Evolutionary conservation across 2,113 vertebrate species (phyloP).

Genomic region (Urocolius indicus): DNA sequence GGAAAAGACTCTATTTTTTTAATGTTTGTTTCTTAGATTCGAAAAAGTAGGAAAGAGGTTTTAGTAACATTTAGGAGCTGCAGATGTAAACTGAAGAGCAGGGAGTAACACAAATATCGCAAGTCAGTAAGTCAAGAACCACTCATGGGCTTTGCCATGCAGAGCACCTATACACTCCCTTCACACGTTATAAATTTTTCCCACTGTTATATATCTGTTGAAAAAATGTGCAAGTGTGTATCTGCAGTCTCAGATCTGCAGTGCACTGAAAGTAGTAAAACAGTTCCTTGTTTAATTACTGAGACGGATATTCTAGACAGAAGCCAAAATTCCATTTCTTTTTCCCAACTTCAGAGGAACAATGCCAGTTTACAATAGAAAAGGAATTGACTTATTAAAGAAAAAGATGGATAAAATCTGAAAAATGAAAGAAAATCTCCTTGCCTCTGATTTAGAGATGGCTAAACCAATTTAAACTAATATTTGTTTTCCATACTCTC

Average conservation of each 20-base stretch:
- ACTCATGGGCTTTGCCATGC: not conserved
- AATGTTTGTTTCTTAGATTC: not conserved
- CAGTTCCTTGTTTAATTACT: not conserved
- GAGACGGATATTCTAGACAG: not conserved
- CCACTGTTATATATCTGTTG: not conserved
- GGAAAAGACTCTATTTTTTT: not conserved
- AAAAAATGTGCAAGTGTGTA: not conserved
- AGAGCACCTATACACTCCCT: not conserved
- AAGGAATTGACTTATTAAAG: conserved; percentile 11
- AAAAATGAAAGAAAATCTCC: not conserved
- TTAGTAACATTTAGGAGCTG: not conserved
- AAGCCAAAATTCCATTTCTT: not conserved
- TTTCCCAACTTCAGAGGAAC: not conserved
- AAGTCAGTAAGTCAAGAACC: not conserved
- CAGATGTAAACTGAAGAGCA: not conserved
- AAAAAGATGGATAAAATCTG: not conserved
- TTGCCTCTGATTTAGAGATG: conserved; percentile 15
- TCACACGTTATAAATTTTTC: not conserved
- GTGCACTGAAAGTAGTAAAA: not conserved
- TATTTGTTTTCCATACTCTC: not conserved
- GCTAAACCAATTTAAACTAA: conserved; percentile 23
- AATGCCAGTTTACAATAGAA: not conserved
- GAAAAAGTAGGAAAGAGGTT: not conserved
- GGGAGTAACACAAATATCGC: not conserved
- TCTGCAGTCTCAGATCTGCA: not conserved